These are phyloP conservation scores for Chionodraco myersi DNA, from an alignment of 2,113 vertebrate genomes.

Conservation along the genomic window DNA sequence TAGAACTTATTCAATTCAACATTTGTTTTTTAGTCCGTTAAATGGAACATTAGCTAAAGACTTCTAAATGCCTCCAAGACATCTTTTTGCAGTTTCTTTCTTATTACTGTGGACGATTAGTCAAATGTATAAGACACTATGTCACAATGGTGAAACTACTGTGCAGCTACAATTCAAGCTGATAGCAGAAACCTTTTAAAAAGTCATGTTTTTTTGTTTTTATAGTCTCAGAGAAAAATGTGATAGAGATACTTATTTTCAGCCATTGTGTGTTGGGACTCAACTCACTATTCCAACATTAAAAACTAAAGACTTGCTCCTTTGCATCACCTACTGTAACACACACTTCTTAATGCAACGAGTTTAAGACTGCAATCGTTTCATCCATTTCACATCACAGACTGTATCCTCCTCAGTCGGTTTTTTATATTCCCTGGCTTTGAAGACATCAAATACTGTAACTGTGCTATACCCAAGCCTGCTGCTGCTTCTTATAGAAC, in stretches of 20 bases:
- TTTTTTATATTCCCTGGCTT: slow-evolving; percentile 8
- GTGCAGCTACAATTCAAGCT: background rate
- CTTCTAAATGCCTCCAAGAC: background rate
- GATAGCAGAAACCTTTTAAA: background rate
- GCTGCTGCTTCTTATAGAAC: slow-evolving; percentile 50
- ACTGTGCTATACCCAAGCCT: background rate
- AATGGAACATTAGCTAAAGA: background rate
- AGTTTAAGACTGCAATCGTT: background rate
- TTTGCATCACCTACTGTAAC: background rate
- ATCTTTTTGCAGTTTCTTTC: background rate
- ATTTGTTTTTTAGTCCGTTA: background rate
- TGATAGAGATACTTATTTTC: slow-evolving; percentile 1
- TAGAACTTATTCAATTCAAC: background rate
- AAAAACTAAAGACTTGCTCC: background rate
- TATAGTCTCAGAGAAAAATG: background rate
- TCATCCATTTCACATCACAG: background rate
- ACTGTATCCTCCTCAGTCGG: background rate
- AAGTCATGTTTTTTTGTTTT: background rate
- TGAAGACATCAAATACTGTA: slow-evolving; percentile 24
- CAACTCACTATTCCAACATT: background rate
- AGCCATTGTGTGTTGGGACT: background rate
- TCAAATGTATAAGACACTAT: background rate
- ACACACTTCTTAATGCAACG: slow-evolving; percentile 1
- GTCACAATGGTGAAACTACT: background rate
- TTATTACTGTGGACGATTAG: background rate